A percentile compares a stretch with the other conserved stretches of the same genome.
Evolutionary conservation across 2,888 invertebrate genomes (phyloP).

Genomic region (Diarsia mendica): DNA sequence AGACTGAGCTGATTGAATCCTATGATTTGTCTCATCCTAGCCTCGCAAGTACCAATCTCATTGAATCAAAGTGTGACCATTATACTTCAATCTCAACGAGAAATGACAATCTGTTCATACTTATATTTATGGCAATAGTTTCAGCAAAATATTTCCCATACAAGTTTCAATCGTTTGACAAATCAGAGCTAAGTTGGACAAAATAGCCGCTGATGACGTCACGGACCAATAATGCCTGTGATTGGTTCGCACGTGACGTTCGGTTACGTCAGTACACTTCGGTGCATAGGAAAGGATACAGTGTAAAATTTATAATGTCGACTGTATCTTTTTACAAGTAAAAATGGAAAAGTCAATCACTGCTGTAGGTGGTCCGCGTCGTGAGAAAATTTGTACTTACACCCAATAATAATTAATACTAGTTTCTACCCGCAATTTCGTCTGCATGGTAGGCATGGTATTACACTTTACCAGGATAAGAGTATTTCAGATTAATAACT

Average conservation of each 20-base stretch:
- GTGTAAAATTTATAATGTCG: too few species aligned
- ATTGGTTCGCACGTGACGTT: constrained; percentile 78
- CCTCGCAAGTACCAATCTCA: constrained; percentile 14
- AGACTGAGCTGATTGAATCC: constrained; percentile 5
- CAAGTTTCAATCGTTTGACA: constrained; percentile 71
- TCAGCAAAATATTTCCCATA: constrained; percentile 58
- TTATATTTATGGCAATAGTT: constrained; percentile 41
- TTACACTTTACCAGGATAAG: neutral
- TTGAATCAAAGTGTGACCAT: constrained; percentile 48
- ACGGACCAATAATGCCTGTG: constrained; percentile 78
- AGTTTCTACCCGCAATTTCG: neutral
- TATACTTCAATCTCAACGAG: constrained; percentile 49
- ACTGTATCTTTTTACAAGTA: too few species aligned
- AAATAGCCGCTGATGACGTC: constrained; percentile 80
- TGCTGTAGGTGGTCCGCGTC: neutral
- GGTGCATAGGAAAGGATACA: constrained; percentile 54
- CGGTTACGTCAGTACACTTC: constrained; percentile 68
- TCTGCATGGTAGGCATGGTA: neutral
- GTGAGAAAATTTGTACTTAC: neutral
- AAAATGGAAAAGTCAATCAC: neutral
- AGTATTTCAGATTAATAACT: neutral
- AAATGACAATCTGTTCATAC: constrained; percentile 55
- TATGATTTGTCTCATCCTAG: constrained; percentile 8
- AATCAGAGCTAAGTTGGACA: constrained; percentile 70
- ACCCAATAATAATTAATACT: neutral